These are phyloP conservation scores for Daboia siamensis DNA, from an alignment of 2,113 vertebrate genomes.

Conservation along the genomic window DNA sequence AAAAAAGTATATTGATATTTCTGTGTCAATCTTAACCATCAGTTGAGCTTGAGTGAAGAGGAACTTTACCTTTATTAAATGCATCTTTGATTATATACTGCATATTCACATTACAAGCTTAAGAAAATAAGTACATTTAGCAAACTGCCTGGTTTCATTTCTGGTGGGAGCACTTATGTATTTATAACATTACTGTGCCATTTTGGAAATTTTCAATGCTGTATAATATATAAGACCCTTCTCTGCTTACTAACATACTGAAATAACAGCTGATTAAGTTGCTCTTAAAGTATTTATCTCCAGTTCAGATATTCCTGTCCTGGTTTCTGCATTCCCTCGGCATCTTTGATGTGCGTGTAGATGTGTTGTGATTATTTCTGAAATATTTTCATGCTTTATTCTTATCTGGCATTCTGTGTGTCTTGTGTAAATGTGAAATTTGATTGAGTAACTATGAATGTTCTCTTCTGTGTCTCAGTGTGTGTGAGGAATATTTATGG, in stretches of 20 bases:
- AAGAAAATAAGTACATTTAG: neutral
- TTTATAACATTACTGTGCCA: neutral
- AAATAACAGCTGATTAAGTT: neutral
- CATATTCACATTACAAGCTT: neutral
- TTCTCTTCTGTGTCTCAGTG: neutral
- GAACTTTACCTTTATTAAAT: neutral
- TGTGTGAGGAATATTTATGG: too few species aligned
- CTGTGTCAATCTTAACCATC: neutral
- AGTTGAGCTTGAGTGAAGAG: neutral
- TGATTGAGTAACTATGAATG: neutral
- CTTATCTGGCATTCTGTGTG: neutral
- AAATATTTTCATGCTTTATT: neutral
- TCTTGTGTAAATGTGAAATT: neutral
- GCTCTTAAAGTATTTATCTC: neutral
- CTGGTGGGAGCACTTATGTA: neutral
- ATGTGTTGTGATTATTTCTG: neutral
- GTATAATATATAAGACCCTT: neutral
- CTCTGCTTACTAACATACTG: neutral
- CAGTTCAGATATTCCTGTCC: neutral
- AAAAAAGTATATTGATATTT: neutral
- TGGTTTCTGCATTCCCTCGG: neutral
- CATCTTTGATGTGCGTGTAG: neutral
- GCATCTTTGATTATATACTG: neutral
- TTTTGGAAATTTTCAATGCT: neutral
- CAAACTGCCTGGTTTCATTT: neutral